These are phyloP conservation scores for Serinus canaria DNA, from an alignment of 2,113 vertebrate genomes.

Conservation along the genomic window DNA sequence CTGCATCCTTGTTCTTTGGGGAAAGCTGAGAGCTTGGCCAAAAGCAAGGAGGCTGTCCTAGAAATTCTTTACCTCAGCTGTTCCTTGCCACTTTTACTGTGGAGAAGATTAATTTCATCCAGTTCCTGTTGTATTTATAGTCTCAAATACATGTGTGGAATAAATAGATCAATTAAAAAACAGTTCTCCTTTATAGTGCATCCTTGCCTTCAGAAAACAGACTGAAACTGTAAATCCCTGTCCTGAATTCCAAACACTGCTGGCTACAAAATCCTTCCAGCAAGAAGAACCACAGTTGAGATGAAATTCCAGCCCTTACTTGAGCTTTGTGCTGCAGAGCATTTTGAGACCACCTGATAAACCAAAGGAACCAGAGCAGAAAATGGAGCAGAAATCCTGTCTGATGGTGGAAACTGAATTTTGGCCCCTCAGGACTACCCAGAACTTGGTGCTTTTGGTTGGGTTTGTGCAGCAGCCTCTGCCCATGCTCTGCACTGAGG, in stretches of 20 bases:
- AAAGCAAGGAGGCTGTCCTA: background rate
- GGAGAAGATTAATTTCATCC: background rate
- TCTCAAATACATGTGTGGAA: rapidly evolving
- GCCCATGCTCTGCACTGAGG: background rate
- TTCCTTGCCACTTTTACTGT: background rate
- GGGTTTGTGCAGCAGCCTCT: background rate
- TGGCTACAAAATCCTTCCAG: background rate
- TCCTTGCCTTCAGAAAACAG: background rate
- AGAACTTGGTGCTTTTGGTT: rapidly evolving
- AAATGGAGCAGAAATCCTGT: background rate
- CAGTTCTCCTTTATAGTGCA: background rate
- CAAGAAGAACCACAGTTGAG: background rate
- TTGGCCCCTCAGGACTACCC: background rate
- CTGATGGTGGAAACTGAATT: background rate
- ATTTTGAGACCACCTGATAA: background rate
- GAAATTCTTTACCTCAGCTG: background rate
- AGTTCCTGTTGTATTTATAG: rapidly evolving
- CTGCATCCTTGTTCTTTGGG: background rate
- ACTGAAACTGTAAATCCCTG: background rate
- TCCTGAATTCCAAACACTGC: background rate
- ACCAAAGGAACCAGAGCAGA: background rate
- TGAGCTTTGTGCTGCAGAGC: background rate
- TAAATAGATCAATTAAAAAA: background rate
- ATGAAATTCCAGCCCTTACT: background rate
- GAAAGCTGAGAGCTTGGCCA: background rate